Base-by-base conservation (phyloP, 2,113 vertebrate genomes). In the Gymnarchus niloticus region DNA sequence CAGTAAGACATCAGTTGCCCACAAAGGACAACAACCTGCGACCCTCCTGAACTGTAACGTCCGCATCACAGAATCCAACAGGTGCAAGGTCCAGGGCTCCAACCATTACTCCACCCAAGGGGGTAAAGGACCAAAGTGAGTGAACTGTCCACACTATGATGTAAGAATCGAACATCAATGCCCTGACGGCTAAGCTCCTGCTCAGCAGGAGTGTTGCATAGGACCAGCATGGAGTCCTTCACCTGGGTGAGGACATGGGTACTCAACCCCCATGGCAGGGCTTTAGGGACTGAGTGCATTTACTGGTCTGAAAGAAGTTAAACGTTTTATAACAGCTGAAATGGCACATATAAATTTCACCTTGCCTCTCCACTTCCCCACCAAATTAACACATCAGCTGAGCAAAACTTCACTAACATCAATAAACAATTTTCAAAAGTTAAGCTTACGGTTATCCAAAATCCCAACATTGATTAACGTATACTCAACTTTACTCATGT, bases 121-220 rank as follows among this genome's bases (percentile, higher is more conserved):
- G n/a, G 80, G 51, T 25, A 82, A 82, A 54, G 80, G 51, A 82
- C 49, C 37, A 51, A 54, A 51, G 25, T 23, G 76, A 48, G 21
- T 78, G 37, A 44, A 48, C 41, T 78, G 76, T 48, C 44, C 76
- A 48, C 23, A 78, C 28, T 85, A 76, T 57, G 54, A 52, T 87
- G 86, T 57, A 76, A 77, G 8, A 56, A 46, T 41, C 33, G 28
- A 83, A 46, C 33, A 41, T 49, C 5, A 65, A 59, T 25, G 44
- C n/a, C 54, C 14, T 81, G 57, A 37, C 84, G 86, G 82, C 86
- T 78, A 23, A 80, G 73, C 25, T 84, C 86, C 83, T 84, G 61
- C 51, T 56, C 21, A 37, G 48, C 33, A 81, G 51, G 41, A 80
- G 52, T 51, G 37, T 10, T 41, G 41, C 25, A 12, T 33, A 28